These are phyloP conservation scores for Sardinella longiceps DNA, from an alignment of 2,797 vertebrate genomes.

Conservation along the genomic window DNA sequence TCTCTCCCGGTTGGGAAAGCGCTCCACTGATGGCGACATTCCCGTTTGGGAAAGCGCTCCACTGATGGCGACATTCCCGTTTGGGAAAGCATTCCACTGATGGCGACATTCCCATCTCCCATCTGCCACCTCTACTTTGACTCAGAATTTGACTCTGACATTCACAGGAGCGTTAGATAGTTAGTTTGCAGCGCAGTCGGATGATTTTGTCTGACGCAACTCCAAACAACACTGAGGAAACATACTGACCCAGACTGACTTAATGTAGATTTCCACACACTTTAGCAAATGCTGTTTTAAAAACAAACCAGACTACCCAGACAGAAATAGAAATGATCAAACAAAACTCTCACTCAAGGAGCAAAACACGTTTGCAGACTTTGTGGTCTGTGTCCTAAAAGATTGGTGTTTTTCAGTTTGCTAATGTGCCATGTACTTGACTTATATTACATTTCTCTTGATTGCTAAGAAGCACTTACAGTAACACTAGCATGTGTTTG, in stretches of 20 bases:
- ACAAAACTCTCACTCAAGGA: too few relatives aligned
- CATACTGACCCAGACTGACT: neutral
- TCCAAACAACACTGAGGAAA: neutral
- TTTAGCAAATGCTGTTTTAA: too few relatives aligned
- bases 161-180: neutral
- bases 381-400: too few relatives aligned
- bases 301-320: too few relatives aligned
- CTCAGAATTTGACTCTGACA: neutral
- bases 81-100: neutral
- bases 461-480: too few relatives aligned
- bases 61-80: neutral
- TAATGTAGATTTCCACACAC: too few relatives aligned
- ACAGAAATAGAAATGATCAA: too few relatives aligned
- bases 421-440: too few relatives aligned
- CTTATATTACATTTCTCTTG: too few relatives aligned
- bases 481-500: too few relatives aligned
- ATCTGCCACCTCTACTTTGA: neutral
- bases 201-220: neutral
- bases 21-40: neutral
- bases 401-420: too few relatives aligned
- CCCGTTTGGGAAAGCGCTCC: neutral
- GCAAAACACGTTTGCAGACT: too few relatives aligned
- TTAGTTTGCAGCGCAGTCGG: neutral
- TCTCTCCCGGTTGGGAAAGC: neutral
- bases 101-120: neutral